phyloP scores from a whole-genome alignment of 1,140 invertebrate genomes.

The Carcinoscorpius rotundicauda region DNA sequence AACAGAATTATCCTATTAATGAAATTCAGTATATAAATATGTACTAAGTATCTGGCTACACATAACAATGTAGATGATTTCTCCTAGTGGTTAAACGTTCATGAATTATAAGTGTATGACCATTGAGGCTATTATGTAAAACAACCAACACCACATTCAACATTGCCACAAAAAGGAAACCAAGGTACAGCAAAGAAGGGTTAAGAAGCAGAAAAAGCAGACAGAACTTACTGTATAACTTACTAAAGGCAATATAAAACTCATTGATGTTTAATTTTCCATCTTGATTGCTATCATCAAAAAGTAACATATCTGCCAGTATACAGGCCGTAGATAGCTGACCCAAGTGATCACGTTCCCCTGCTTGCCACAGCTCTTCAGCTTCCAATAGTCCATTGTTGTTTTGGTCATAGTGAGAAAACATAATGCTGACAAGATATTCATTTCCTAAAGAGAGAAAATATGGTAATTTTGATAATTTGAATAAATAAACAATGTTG shows the following conservation, averaged over 20 bases:
- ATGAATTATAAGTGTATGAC: no score
- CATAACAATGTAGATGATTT: no score
- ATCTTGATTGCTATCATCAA: conserved; percentile 54
- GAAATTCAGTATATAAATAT: no score
- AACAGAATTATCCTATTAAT: no score
- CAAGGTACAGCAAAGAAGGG: no score
- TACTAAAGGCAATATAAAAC: conserved; percentile 63
- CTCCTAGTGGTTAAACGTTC: no score
- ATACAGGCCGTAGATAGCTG: conserved; percentile 51
- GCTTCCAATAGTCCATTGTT: conserved; percentile 52
- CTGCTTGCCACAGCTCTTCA: conserved; percentile 50
- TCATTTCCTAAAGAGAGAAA: conserved; percentile 42
- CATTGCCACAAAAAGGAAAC: no score
- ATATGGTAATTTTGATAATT: no score
- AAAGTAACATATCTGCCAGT: conserved; percentile 53
- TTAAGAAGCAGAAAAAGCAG: conserved; percentile 1
- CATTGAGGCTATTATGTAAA: no score
- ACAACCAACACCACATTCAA: no score
- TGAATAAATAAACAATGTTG: no score
- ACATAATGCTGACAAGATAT: conserved; percentile 61
- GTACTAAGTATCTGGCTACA: no score
- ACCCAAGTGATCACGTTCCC: conserved; percentile 47
- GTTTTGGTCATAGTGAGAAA: conserved; percentile 61
- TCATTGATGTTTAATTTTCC: conserved; percentile 53
- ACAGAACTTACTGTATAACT: conserved; percentile 51